phyloP scores from a whole-genome alignment of 1,140 invertebrate species.

The Tachypleus tridentatus region DNA sequence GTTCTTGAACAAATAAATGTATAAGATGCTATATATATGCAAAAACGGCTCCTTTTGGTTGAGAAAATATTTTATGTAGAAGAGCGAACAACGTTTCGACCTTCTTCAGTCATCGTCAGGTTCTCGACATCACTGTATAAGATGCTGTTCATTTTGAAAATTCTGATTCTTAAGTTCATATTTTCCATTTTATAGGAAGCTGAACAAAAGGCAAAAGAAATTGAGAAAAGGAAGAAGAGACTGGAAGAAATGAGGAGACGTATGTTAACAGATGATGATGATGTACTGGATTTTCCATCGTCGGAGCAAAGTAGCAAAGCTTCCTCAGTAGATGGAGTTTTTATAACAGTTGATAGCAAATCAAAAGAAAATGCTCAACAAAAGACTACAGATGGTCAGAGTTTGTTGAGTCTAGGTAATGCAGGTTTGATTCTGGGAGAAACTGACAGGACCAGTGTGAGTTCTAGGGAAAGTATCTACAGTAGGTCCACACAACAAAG shows the following conservation, averaged over 20 bases:
- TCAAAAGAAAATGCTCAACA: constrained; percentile 18
- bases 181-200: constrained; percentile 22
- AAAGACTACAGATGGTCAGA: constrained; percentile 29
- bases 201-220: constrained; percentile 28
- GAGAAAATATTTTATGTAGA: too few relatives aligned
- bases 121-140: too few relatives aligned
- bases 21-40: too few relatives aligned
- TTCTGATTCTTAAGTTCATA: too few relatives aligned
- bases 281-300: constrained; percentile 45
- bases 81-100: too few relatives aligned
- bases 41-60: too few relatives aligned
- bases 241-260: constrained; percentile 68
- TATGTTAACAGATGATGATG: constrained; percentile 71
- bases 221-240: constrained; percentile 45
- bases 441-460: constrained; percentile 24
- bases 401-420: constrained; percentile 49
- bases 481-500: background rate
- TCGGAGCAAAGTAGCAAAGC: constrained; percentile 66
- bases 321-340: constrained; percentile 51
- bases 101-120: too few relatives aligned
- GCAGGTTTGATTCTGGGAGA: constrained; percentile 60
- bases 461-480: background rate
- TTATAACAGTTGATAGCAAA: constrained; percentile 27
- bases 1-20: too few relatives aligned
- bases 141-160: too few relatives aligned